phyloP scores from a whole-genome alignment of 2,888 invertebrate species.

The Ceraclea dissimilis region DNA sequence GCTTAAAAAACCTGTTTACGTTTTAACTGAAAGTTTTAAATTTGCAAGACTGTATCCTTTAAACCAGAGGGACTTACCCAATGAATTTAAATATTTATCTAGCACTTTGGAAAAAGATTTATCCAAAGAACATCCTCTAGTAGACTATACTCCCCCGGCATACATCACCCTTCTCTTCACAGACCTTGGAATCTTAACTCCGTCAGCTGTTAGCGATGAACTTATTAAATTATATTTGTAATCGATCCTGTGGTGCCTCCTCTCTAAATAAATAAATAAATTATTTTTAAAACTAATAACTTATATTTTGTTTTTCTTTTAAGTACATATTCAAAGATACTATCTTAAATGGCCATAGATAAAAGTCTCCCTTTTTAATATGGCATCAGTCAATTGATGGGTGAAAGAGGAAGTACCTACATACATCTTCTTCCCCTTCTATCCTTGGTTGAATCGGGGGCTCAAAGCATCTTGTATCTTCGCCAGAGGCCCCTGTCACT shows the following conservation, averaged over 20 bases:
- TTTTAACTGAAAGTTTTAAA: constrained; percentile 95
- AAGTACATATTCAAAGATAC: no score
- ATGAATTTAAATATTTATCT: constrained; percentile 67
- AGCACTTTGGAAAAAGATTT: constrained; percentile 46
- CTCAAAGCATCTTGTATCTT: no score
- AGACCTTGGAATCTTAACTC: constrained; percentile 91
- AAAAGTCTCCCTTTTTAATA: no score
- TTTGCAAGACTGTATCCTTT: constrained; percentile 91
- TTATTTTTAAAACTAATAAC: constrained; percentile 5
- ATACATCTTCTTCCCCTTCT: no score
- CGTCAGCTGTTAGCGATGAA: constrained; percentile 96
- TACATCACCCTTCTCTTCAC: constrained; percentile 91
- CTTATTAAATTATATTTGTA: constrained; percentile 92
- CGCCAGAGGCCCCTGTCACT: no score
- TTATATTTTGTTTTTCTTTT: not conserved
- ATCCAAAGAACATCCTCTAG: constrained; percentile 72
- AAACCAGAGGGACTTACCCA: constrained; percentile 84
- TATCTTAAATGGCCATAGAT: no score
- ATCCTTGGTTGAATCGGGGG: no score
- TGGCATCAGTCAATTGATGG: no score
- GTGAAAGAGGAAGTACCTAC: no score
- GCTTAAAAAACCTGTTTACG: constrained; percentile 93
- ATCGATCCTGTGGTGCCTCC: constrained; percentile 27
- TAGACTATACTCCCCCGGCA: constrained; percentile 95
- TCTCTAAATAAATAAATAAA: constrained; percentile 15